Evolutionary conservation across 2,113 vertebrate genomes (phyloP), one percentile per base, ranked within the genome.

Genomic region (Epinephelus lanceolatus): DNA sequence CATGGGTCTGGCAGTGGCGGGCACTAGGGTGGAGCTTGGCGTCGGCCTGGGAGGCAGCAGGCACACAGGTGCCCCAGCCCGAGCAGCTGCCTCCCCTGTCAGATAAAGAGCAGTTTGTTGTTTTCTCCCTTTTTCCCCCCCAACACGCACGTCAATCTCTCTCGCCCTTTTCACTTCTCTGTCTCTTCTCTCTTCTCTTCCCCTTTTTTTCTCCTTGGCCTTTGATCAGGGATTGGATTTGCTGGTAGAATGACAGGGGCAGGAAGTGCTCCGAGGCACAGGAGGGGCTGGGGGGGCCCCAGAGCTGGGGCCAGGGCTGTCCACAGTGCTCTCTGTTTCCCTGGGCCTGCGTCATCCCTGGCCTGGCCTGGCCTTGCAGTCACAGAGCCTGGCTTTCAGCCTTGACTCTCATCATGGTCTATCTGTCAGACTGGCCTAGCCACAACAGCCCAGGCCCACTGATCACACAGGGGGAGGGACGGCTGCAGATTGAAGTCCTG

Each of bases 211-310:
- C 88, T 92, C 71, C 88, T 82, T 86, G 89, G 91, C 90, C 91
- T 94, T 94, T 94, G 94, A 94, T 94, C 93, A 91, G 86, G 90
- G 90, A 92, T 93, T 94, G 94, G 91, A 91, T 94, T 92, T 90
- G 90, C 92, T 84, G 87, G 84, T 87, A 85, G 90, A 91, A 89
- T 92, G 92, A 89, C 93, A 91, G 94, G 93, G 84, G 87, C 93
- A 94, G 94, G 94, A 94, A 93, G 92, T 92, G 91, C 91, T 91
- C 45, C 0, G 81, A 92, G 92, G 91, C 74, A 81, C 70, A 62
- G 84, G 83, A 67, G 89, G 86, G 82, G 80, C 45, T 14, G 66
- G 57, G 55, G 23, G 62, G 84, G 73, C 25, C 63, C 61, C 51
- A 59, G 72, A 74, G 89, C 37, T n/a, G 25, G 61, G 87, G 88